phyloP scores from a whole-genome alignment of 2,113 vertebrate genomes.

The Dissostichus mawsoni region DNA sequence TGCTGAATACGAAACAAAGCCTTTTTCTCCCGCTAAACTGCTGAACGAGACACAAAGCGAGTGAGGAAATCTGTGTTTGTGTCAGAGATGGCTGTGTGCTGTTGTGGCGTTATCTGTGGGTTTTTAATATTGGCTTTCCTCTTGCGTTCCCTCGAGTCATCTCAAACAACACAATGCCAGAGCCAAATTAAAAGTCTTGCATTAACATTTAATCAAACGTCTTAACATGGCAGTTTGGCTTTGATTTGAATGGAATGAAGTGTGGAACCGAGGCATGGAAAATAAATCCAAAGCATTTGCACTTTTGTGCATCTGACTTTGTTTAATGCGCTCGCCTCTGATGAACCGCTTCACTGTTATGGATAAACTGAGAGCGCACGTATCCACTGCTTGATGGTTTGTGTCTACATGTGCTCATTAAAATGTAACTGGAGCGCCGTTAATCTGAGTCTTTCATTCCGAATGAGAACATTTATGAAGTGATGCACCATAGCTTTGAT shows the following conservation, averaged over 20 bases:
- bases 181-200: conserved; percentile 72
- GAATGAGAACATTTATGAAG: conserved; percentile 53
- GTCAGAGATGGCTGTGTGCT: conserved; percentile 31
- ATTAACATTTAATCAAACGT: conserved; percentile 71
- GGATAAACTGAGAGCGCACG: conserved; percentile 35
- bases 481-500: conserved; percentile 27
- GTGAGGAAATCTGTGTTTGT: conserved; percentile 56
- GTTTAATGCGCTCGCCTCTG: conserved; percentile 32
- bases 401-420: conserved; percentile 69
- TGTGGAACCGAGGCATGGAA: conserved; percentile 20
- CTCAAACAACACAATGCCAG: conserved; percentile 18
- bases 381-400: conserved; percentile 59
- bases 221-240: conserved; percentile 51
- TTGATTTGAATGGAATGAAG: conserved; percentile 62
- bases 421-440: conserved; percentile 68
- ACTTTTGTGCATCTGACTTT: neutral
- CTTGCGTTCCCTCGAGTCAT: conserved; percentile 37
- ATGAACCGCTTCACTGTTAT: conserved; percentile 34
- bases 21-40: conserved; percentile 52
- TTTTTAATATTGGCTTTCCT: conserved; percentile 68
- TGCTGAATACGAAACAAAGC: conserved; percentile 76
- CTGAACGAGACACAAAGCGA: conserved; percentile 62
- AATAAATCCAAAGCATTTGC: conserved; percentile 59
- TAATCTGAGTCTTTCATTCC: conserved; percentile 62
- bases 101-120: conserved; percentile 44